Percentiles rank a stretch among this genome's conserved stretches.
Evolutionary conservation across 2,797 vertebrate genomes (phyloP).

Genomic region (Anguilla pacifica): DNA sequence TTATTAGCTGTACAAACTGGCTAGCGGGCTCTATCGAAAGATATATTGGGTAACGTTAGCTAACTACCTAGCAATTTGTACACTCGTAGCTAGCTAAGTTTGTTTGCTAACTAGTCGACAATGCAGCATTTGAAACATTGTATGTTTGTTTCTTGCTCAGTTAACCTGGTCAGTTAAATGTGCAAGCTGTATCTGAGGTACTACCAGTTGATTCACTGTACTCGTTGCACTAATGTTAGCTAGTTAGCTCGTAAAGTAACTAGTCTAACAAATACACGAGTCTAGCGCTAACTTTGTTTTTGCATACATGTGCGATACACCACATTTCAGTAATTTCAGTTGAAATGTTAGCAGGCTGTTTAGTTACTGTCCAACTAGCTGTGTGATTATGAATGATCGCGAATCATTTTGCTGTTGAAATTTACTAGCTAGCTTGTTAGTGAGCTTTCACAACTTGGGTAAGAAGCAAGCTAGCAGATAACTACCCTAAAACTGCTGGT

Average conservation of each 20-base stretch:
- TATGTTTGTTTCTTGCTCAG: not conserved
- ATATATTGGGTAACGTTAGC: constrained; percentile 18
- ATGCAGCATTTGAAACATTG: constrained; percentile 24
- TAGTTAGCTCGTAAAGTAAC: not conserved
- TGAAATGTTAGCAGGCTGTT: not conserved
- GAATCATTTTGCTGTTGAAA: not conserved
- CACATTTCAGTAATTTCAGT: not conserved
- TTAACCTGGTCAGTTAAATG: not conserved
- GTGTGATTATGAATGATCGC: not conserved
- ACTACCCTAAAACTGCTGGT: not conserved
- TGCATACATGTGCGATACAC: constrained; percentile 13
- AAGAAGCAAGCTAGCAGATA: not conserved
- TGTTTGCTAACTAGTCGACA: not conserved
- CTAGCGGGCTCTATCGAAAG: constrained; percentile 30
- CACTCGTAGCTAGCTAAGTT: not conserved
- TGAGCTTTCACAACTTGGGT: not conserved
- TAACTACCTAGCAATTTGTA: not conserved
- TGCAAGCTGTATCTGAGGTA: constrained; percentile 4
- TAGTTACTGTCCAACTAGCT: not conserved
- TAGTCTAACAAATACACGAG: not conserved
- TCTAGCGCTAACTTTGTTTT: not conserved
- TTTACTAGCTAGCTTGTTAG: not conserved
- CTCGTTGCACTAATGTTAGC: not conserved
- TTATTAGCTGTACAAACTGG: constrained; percentile 20
- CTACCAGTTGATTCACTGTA: constrained; percentile 14